Conservation (phyloP, 2,113 vertebrate species). For the Dasypus novemcinctus region DNA sequence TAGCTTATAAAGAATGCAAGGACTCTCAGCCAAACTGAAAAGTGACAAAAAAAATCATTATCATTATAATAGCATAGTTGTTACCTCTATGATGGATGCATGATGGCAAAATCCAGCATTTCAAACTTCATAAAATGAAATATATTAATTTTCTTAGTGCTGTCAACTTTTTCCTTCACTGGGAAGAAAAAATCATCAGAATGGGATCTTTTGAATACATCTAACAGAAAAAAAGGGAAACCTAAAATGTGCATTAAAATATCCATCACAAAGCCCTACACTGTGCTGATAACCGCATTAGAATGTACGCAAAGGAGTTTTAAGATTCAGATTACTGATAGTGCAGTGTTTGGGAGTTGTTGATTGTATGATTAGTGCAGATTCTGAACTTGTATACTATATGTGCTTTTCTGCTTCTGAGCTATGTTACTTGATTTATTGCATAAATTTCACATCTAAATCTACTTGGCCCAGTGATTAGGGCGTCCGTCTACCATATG, state of each 20-base stretch:
- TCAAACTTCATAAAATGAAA: constrained; percentile 13
- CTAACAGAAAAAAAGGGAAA: neutral
- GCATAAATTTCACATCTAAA: neutral
- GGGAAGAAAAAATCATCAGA: neutral
- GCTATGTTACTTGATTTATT: neutral
- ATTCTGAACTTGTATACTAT: neutral
- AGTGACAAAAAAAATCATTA: constrained; percentile 25
- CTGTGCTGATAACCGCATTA: neutral
- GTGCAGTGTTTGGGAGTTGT: neutral
- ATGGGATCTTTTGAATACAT: neutral
- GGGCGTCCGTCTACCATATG: too few relatives aligned
- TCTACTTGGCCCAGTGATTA: too few relatives aligned
- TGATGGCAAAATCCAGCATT: constrained; percentile 2
- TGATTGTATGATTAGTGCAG: neutral
- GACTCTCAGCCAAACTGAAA: neutral
- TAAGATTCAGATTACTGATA: neutral
- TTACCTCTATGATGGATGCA: neutral
- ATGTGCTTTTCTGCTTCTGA: neutral
- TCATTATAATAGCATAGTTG: neutral
- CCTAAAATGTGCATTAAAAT: neutral
- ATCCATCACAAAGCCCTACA: neutral
- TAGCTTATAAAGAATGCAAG: neutral
- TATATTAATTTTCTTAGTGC: neutral
- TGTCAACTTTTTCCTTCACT: constrained; percentile 7
- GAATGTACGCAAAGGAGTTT: neutral